Evolutionary conservation across 1,140 invertebrate species (phyloP).

Genomic region (Temnothorax nylanderi): DNA sequence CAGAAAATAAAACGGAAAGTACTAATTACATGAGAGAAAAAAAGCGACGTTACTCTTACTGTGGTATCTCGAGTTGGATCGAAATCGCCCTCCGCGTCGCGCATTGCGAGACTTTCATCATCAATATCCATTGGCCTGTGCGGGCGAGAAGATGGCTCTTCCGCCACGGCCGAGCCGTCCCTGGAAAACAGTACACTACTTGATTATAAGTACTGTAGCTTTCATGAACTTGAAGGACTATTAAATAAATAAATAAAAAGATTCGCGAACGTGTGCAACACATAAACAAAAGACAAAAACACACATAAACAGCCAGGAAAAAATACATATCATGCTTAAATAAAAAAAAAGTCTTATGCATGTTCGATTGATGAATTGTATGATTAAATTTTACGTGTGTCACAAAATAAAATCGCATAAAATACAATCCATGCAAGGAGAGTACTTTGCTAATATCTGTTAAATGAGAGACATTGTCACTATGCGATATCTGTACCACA

Average conservation of each 20-base stretch:
- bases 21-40: constrained; percentile 34
- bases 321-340: constrained; percentile 36
- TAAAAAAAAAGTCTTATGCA: not conserved
- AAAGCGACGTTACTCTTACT: constrained; percentile 79
- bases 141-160: constrained; percentile 81
- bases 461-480: not conserved
- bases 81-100: constrained; percentile 82
- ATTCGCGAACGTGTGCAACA: constrained; percentile 59
- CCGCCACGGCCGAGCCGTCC: constrained; percentile 82
- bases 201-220: constrained; percentile 83
- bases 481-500: constrained; percentile 3
- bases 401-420: constrained; percentile 29
- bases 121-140: constrained; percentile 85
- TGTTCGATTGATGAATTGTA: not conserved
- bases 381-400: not conserved
- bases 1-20: constrained; percentile 41
- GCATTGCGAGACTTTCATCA: constrained; percentile 82
- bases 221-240: constrained; percentile 35
- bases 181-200: constrained; percentile 85
- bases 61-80: constrained; percentile 83
- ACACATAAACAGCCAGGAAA: not conserved
- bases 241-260: constrained; percentile 49
- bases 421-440: not conserved
- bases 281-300: constrained; percentile 27
- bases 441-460: not conserved